Percentiles rank a stretch among this genome's conserved stretches.
phyloP scores from a whole-genome alignment of 2,797 vertebrate genomes.

The Chiroxiphia lanceolata region DNA sequence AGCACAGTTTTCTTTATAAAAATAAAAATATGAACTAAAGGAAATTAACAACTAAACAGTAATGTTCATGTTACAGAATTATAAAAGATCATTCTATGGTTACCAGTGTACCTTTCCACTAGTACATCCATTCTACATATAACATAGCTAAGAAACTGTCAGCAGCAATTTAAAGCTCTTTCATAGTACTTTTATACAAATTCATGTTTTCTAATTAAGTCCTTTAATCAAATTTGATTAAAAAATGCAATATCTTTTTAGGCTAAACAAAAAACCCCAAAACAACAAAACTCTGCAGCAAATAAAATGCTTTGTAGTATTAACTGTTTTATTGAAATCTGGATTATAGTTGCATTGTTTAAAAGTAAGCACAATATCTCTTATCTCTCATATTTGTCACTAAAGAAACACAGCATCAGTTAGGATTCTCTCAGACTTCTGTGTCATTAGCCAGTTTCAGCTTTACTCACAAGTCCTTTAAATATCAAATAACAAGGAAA shows the following conservation, averaged over 20 bases:
- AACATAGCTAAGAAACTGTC: neutral
- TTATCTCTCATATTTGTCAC: neutral
- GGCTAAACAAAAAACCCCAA: neutral
- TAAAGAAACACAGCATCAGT: neutral
- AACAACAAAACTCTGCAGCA: neutral
- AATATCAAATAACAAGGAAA: neutral
- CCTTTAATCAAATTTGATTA: neutral
- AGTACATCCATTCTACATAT: neutral
- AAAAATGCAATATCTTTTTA: neutral
- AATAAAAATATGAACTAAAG: neutral
- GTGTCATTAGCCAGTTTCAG: neutral
- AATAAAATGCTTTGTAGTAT: neutral
- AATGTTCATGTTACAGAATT: neutral
- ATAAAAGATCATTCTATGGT: neutral
- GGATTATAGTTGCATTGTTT: neutral
- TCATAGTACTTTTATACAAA: neutral
- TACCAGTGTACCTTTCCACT: neutral
- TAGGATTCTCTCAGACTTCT: neutral
- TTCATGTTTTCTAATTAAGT: neutral
- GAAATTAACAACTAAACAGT: neutral
- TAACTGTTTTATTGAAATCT: neutral
- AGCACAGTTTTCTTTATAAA: fast-evolving
- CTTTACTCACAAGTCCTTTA: neutral
- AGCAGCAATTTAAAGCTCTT: neutral
- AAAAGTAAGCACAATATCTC: neutral